phyloP scores from a whole-genome alignment of 2,797 vertebrate genomes.

The Decapterus maruadsi region DNA sequence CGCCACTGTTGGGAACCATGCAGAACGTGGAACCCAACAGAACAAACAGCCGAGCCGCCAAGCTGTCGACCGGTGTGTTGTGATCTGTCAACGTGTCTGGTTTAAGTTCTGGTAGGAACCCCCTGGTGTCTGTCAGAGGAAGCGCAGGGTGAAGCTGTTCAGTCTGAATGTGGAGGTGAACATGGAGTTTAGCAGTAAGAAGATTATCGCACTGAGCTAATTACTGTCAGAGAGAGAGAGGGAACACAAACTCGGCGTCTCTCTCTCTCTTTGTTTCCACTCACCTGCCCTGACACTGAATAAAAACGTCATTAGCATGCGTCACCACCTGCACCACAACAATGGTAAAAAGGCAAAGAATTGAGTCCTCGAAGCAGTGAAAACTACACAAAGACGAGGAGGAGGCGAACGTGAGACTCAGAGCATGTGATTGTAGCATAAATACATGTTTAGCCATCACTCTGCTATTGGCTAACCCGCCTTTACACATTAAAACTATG shows the following conservation, averaged over 20 bases:
- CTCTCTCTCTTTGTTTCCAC: conserved; percentile 12
- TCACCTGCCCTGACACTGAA: not conserved
- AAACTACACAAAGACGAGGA: too few species aligned
- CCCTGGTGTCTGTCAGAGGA: conserved; percentile 19
- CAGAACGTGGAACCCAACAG: not conserved
- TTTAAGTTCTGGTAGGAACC: conserved; percentile 2
- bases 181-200: conserved; percentile 46
- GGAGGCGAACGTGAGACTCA: too few species aligned
- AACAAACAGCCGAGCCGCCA: not conserved
- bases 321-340: too few species aligned
- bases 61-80: not conserved
- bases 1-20: too few species aligned
- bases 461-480: too few species aligned
- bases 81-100: not conserved
- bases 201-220: conserved; percentile 66
- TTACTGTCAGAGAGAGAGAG: conserved; percentile 30
- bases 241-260: conserved; percentile 3
- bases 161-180: conserved; percentile 28
- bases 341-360: too few species aligned
- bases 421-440: too few species aligned
- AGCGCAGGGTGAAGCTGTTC: conserved; percentile 28
- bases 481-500: too few species aligned
- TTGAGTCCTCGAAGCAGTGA: too few species aligned
- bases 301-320: not conserved
- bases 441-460: too few species aligned